These are phyloP conservation scores for Eurystomus gularis DNA, from an alignment of 2,113 vertebrate genomes.

Conservation along the genomic window DNA sequence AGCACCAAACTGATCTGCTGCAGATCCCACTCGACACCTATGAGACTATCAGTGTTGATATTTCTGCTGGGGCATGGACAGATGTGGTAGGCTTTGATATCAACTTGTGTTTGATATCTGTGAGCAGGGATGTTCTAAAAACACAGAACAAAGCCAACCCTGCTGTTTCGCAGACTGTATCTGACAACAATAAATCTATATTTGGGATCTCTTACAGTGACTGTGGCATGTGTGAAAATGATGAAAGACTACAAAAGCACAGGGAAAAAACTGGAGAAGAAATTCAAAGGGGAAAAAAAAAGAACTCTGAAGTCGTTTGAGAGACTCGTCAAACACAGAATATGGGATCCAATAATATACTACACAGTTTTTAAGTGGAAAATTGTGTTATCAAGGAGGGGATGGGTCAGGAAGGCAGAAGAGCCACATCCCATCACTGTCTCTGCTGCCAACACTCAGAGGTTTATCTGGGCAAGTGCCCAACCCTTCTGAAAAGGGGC, in stretches of 20 bases:
- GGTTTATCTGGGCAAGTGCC: neutral
- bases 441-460: neutral
- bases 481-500: neutral
- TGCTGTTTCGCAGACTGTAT: neutral
- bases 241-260: neutral
- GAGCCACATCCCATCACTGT: neutral
- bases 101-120: neutral
- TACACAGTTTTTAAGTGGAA: neutral
- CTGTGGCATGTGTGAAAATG: neutral
- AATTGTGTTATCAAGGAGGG: neutral
- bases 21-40: neutral
- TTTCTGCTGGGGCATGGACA: neutral
- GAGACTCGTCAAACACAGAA: neutral
- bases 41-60: neutral
- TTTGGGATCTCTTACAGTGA: neutral
- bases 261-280: neutral
- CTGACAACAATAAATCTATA: neutral
- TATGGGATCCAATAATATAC: neutral
- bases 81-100: neutral
- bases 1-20: accelerated
- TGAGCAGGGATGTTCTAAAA: neutral
- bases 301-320: neutral
- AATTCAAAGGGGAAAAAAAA: neutral
- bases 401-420: neutral
- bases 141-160: neutral